Evolutionary conservation across 2,113 vertebrate species (phyloP).

Genomic region (Paedocypris sp.): DNA sequence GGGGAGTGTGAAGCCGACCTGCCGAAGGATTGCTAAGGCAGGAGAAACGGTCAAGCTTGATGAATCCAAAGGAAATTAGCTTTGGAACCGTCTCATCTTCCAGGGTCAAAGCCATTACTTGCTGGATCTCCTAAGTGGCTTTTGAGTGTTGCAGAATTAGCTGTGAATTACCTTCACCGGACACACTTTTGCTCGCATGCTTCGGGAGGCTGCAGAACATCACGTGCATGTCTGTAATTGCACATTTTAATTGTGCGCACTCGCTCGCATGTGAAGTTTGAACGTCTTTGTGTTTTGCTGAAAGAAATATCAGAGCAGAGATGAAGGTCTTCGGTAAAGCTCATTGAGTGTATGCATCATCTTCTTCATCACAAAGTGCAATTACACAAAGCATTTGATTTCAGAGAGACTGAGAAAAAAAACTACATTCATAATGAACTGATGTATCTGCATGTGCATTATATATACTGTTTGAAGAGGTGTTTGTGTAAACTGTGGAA

Average conservation of each 20-base stretch:
- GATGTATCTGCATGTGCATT: too few species aligned
- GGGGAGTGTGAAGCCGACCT: slow-evolving; percentile 25
- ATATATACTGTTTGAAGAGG: too few species aligned
- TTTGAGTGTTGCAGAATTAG: slow-evolving; percentile 53
- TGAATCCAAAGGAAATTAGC: slow-evolving; percentile 42
- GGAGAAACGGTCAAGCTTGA: slow-evolving; percentile 43
- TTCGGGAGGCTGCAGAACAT: slow-evolving; percentile 41
- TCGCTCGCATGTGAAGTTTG: slow-evolving; percentile 41
- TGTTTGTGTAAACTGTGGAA: too few species aligned
- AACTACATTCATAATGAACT: too few species aligned
- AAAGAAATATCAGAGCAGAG: background rate
- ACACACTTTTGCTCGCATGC: slow-evolving; percentile 42
- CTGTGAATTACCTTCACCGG: slow-evolving; percentile 45
- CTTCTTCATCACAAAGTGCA: background rate
- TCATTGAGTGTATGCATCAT: background rate
- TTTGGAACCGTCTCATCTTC: slow-evolving; percentile 44
- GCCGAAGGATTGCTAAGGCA: slow-evolving; percentile 36
- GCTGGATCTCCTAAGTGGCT: slow-evolving; percentile 48
- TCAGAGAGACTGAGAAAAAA: too few species aligned
- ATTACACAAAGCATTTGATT: too few species aligned
- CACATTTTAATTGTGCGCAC: slow-evolving; percentile 51
- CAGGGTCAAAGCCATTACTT: slow-evolving; percentile 53
- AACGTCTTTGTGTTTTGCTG: background rate
- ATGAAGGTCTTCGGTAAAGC: background rate
- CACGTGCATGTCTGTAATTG: slow-evolving; percentile 51